phyloP scores from a whole-genome alignment of 1,140 invertebrate species.

The Phocides pigmalion region DNA sequence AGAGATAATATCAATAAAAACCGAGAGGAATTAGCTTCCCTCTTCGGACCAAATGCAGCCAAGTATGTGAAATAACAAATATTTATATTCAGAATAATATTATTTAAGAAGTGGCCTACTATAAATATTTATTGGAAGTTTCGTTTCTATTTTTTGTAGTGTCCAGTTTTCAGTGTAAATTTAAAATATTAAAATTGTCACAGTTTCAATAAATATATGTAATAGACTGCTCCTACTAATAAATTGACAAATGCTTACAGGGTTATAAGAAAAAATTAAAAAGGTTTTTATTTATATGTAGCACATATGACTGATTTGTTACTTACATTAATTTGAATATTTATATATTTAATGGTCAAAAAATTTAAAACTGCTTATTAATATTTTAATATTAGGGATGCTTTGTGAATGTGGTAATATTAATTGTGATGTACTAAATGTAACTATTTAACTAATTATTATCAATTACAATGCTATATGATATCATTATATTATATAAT shows the following conservation, averaged over 20 bases:
- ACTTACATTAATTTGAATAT: too few relatives aligned
- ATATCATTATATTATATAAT: neutral
- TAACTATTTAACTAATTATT: too few relatives aligned
- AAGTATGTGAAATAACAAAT: constrained; percentile 71
- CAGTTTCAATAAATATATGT: constrained; percentile 54
- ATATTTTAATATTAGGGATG: too few relatives aligned
- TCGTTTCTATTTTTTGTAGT: constrained; percentile 18
- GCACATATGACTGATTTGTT: too few relatives aligned
- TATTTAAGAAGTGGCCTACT: constrained; percentile 47
- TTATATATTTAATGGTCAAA: too few relatives aligned
- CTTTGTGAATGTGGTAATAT: too few relatives aligned
- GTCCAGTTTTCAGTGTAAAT: neutral
- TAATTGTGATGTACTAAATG: too few relatives aligned
- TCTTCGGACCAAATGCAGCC: constrained; percentile 73
- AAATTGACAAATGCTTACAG: too few relatives aligned
- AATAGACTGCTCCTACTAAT: constrained; percentile 33
- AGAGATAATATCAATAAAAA: constrained; percentile 76
- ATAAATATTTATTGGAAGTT: constrained; percentile 62
- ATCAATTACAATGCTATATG: too few relatives aligned
- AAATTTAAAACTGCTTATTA: too few relatives aligned
- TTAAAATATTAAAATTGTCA: neutral
- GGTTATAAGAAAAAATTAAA: too few relatives aligned
- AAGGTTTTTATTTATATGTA: too few relatives aligned
- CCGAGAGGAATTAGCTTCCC: constrained; percentile 70
- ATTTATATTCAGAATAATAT: constrained; percentile 55